Conservation (phyloP, 2,888 invertebrate genomes). For the Cryptocheilus praepositus region DNA sequence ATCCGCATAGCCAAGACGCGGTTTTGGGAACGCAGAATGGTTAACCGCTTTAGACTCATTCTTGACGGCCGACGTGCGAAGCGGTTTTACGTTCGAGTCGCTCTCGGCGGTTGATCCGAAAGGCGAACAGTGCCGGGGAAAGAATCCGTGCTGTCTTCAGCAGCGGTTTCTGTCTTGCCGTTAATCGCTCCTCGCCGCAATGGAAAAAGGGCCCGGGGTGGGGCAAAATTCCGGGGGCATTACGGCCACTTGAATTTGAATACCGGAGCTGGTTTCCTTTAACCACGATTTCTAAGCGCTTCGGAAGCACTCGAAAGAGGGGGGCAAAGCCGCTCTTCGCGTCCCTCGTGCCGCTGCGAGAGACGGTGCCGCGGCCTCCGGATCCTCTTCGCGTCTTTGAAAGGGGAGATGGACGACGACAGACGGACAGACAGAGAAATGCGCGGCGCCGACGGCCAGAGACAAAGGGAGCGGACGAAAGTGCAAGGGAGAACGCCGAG, state of each 20-base stretch:
- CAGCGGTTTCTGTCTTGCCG: too few relatives aligned
- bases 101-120: too few relatives aligned
- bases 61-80: too few relatives aligned
- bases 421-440: constrained; percentile 43
- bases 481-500: neutral
- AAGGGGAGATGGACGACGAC: constrained; percentile 47
- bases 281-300: constrained; percentile 44
- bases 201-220: neutral
- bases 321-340: constrained; percentile 28
- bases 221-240: constrained; percentile 26
- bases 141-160: too few relatives aligned
- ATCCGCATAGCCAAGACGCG: too few relatives aligned
- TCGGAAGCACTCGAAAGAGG: constrained; percentile 31
- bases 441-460: neutral
- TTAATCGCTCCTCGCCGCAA: constrained; percentile 3
- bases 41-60: too few relatives aligned
- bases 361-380: constrained; percentile 17
- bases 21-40: too few relatives aligned
- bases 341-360: constrained; percentile 29
- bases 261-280: constrained; percentile 40
- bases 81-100: too few relatives aligned
- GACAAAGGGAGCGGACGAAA: constrained; percentile 3
- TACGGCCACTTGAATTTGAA: constrained; percentile 37
- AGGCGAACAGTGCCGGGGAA: too few relatives aligned
- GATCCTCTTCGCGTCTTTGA: constrained; percentile 43